Conservation (phyloP, 2,113 vertebrate genomes). For the Poeciliopsis turrubarensis region DNA sequence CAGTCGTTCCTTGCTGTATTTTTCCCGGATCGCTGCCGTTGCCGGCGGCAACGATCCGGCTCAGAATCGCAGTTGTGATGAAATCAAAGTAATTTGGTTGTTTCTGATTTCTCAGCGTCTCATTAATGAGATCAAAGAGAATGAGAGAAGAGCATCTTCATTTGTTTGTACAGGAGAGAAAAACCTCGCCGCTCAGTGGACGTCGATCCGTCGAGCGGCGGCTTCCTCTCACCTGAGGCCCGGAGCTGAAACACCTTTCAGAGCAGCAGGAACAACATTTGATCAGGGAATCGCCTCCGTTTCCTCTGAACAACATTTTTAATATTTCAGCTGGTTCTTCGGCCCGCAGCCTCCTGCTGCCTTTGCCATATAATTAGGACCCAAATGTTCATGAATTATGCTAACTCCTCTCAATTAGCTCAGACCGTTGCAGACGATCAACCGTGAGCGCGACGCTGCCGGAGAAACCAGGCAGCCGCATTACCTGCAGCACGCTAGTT, state of each 20-base stretch:
- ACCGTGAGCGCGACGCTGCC: conserved; percentile 77
- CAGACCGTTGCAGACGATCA: conserved; percentile 83
- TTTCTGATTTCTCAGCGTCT: conserved; percentile 61
- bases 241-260: conserved; percentile 61
- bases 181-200: conserved; percentile 48
- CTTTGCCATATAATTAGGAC: conserved; percentile 82
- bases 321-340: conserved; percentile 75
- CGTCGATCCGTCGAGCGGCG: conserved; percentile 26
- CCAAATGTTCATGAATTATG: conserved; percentile 86
- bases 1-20: not conserved
- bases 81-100: conserved; percentile 69
- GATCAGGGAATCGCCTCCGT: conserved; percentile 74
- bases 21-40: not conserved
- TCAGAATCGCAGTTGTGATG: conserved; percentile 57
- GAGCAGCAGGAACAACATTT: conserved; percentile 77
- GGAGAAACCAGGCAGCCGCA: not conserved
- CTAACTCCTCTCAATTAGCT: conserved; percentile 82
- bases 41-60: conserved; percentile 21
- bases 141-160: conserved; percentile 34
- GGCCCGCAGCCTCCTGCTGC: conserved; percentile 52
- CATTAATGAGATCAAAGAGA: conserved; percentile 77
- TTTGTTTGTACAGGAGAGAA: conserved; percentile 65
- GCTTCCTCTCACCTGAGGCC: conserved; percentile 74
- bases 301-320: conserved; percentile 75
- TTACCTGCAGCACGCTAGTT: conserved; percentile 69